phyloP scores from a whole-genome alignment of 2,888 invertebrate genomes.

The Syrphus vitripennis region DNA sequence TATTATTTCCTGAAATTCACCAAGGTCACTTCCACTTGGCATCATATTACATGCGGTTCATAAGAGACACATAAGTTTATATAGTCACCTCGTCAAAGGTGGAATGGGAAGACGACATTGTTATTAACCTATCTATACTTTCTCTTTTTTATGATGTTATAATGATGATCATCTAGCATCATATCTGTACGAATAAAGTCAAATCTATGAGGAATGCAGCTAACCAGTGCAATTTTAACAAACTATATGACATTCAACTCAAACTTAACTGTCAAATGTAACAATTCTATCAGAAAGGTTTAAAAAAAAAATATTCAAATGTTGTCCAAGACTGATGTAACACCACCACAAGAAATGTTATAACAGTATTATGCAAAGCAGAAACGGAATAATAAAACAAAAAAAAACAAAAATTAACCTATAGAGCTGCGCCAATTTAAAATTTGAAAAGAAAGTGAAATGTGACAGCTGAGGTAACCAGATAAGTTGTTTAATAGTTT shows the following conservation, averaged over 20 bases:
- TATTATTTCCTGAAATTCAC: conserved; percentile 68
- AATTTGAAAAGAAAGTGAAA: conserved; percentile 70
- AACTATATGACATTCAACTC: neutral
- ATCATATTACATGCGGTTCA: neutral
- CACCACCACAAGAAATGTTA: conserved; percentile 50
- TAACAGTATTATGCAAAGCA: conserved; percentile 62
- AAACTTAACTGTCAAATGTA: conserved; percentile 6
- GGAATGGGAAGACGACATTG: neutral
- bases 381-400: conserved; percentile 39
- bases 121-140: neutral
- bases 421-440: conserved; percentile 59
- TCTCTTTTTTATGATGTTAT: neutral
- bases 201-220: neutral
- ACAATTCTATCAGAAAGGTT: conserved; percentile 10
- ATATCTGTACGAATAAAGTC: too few relatives aligned
- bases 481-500: conserved; percentile 69
- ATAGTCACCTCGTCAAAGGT: conserved; percentile 7
- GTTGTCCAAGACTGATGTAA: conserved; percentile 45
- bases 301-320: neutral
- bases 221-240: neutral
- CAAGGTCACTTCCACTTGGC: conserved; percentile 63
- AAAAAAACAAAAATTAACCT: conserved; percentile 35
- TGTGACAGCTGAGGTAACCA: conserved; percentile 71
- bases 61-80: neutral
- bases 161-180: neutral